phyloP scores from a whole-genome alignment of 2,888 invertebrate species.

The Micoletzkya japonica region DNA sequence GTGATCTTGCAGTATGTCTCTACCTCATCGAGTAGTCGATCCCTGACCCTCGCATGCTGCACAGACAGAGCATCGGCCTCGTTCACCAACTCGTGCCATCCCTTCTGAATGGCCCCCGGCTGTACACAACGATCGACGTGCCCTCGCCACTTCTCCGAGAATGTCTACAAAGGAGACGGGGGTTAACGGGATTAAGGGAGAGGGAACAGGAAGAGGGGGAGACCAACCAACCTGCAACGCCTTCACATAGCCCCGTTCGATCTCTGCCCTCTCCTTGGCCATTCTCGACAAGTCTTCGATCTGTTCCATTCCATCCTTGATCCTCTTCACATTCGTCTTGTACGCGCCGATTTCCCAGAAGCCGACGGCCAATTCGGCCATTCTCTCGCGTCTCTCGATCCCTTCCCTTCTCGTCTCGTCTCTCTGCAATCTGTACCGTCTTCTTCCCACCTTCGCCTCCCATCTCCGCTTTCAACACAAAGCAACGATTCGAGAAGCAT shows the following conservation, averaged over 20 bases:
- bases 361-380: conserved; percentile 22
- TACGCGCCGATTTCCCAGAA: conserved; percentile 45
- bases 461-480: too few relatives aligned
- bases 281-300: conserved; percentile 42
- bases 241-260: conserved; percentile 19
- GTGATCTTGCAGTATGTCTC: background rate
- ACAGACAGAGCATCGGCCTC: conserved; percentile 53
- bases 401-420: too few relatives aligned
- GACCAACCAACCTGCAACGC: conserved; percentile 3
- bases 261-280: conserved; percentile 40
- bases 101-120: conserved; percentile 2
- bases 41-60: conserved; percentile 38
- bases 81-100: conserved; percentile 61
- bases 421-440: too few relatives aligned
- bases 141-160: conserved; percentile 19
- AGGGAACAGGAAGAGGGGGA: background rate
- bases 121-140: conserved; percentile 17
- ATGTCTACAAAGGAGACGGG: background rate
- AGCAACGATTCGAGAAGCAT: too few relatives aligned
- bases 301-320: conserved; percentile 45
- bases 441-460: too few relatives aligned
- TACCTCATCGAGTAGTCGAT: conserved; percentile 46
- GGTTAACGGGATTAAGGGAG: background rate
- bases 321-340: conserved; percentile 43
- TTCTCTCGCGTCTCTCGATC: too few relatives aligned